Evolutionary conservation across 2,888 invertebrate genomes (phyloP).

Genomic region (Tachystola acroxantha): DNA sequence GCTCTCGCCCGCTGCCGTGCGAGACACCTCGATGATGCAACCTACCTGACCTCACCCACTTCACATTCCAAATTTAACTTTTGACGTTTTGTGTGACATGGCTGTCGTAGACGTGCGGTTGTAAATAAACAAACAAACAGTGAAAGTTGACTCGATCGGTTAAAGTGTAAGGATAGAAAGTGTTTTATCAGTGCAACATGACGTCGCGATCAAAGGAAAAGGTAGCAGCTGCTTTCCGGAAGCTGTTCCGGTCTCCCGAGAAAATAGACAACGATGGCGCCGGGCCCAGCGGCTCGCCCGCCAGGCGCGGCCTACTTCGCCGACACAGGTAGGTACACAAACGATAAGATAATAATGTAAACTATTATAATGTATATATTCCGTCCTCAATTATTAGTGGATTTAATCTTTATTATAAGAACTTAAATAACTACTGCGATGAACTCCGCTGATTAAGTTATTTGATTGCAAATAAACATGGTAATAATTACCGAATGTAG

Average conservation of each 20-base stretch:
- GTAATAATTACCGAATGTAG: too few species aligned
- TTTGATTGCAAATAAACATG: too few species aligned
- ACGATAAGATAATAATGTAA: neutral
- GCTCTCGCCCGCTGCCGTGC: slow-evolving; percentile 31
- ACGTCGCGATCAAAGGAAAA: slow-evolving; percentile 89
- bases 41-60: slow-evolving; percentile 12
- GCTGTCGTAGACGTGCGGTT: slow-evolving; percentile 33
- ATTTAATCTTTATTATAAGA: too few species aligned
- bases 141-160: slow-evolving; percentile 24
- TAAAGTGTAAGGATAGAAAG: slow-evolving; percentile 39
- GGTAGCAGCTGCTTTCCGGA: slow-evolving; percentile 88
- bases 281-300: slow-evolving; percentile 80
- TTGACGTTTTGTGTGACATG: slow-evolving; percentile 49
- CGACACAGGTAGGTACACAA: slow-evolving; percentile 55
- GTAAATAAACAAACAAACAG: slow-evolving; percentile 34
- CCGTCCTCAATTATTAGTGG: too few species aligned
- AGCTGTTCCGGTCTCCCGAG: slow-evolving; percentile 85
- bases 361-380: too few species aligned
- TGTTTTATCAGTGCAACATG: slow-evolving; percentile 73
- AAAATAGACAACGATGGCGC: slow-evolving; percentile 82
- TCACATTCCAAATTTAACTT: slow-evolving; percentile 36
- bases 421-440: too few species aligned
- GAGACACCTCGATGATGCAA: slow-evolving; percentile 32
- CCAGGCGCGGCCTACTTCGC: slow-evolving; percentile 71
- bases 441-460: too few species aligned